A percentile compares a stretch with the other conserved stretches of the same genome.
phyloP scores from a whole-genome alignment of 2,888 invertebrate genomes.

The Electrophaes corylata region DNA sequence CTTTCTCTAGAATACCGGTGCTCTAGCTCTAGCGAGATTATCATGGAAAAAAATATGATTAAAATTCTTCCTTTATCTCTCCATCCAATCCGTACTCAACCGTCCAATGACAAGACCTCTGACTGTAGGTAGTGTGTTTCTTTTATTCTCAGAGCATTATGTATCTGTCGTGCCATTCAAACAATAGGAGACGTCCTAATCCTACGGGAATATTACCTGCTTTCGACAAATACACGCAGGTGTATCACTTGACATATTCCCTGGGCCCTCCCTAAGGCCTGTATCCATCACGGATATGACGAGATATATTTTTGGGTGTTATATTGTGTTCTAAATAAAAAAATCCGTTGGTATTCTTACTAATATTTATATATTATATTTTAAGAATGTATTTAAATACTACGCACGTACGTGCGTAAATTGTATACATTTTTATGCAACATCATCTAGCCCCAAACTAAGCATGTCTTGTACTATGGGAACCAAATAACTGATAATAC shows the following conservation, averaged over 20 bases:
- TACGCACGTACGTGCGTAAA: too few species aligned
- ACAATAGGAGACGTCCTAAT: conserved; percentile 20
- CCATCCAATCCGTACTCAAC: not conserved
- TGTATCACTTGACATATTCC: conserved; percentile 27
- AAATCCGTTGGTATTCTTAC: too few species aligned
- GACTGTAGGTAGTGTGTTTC: not conserved
- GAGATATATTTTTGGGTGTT: not conserved
- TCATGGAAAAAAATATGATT: too few species aligned
- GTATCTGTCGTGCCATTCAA: conserved; percentile 17
- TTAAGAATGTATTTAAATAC: too few species aligned
- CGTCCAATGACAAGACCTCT: not conserved
- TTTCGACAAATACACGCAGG: conserved; percentile 29
- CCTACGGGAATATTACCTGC: conserved; percentile 16
- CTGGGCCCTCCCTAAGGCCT: not conserved
- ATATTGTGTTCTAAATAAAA: too few species aligned
- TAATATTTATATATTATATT: too few species aligned
- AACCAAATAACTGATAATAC: too few species aligned
- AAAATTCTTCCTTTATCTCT: not conserved
- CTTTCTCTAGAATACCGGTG: too few species aligned
- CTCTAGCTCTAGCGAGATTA: too few species aligned
- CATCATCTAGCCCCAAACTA: too few species aligned
- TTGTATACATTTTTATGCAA: too few species aligned
- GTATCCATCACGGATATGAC: not conserved
- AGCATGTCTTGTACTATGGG: too few species aligned
- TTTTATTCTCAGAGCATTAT: conserved; percentile 2